Conservation (phyloP, 2,113 vertebrate genomes). For the Origma solitaria region DNA sequence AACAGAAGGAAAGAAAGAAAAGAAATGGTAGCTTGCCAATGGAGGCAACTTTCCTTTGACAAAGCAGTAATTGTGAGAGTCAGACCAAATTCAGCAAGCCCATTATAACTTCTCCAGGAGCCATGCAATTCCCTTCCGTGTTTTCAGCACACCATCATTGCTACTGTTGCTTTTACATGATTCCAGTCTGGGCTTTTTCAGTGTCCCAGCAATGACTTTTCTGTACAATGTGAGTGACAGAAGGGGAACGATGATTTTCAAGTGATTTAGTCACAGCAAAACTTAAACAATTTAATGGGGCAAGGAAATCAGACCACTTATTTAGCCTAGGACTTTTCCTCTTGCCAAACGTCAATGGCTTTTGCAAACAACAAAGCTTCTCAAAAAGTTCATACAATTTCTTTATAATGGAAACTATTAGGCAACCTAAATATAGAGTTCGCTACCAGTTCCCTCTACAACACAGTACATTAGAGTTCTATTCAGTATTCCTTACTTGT, state of each 20-base stretch:
- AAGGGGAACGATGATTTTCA: neutral
- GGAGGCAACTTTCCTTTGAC: neutral
- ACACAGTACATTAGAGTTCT: neutral
- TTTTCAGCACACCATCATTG: neutral
- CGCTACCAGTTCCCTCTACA: neutral
- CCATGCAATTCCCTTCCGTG: neutral
- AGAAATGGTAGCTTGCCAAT: neutral
- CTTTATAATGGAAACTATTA: conserved; percentile 30
- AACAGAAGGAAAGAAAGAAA: neutral
- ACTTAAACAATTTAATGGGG: neutral
- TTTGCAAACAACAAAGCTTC: conserved; percentile 26
- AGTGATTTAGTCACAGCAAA: neutral
- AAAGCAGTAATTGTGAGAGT: neutral
- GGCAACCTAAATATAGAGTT: conserved; percentile 22
- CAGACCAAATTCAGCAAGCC: neutral
- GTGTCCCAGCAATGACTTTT: neutral
- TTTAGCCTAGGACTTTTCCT: neutral
- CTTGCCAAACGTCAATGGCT: neutral
- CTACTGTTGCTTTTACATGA: neutral
- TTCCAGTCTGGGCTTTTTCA: neutral
- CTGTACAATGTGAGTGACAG: neutral
- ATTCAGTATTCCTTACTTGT: neutral
- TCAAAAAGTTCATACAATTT: neutral
- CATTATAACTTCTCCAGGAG: neutral
- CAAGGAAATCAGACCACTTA: conserved; percentile 20